Base-by-base conservation (phyloP, 2,797 vertebrate species). In the Acanthornis magna region DNA sequence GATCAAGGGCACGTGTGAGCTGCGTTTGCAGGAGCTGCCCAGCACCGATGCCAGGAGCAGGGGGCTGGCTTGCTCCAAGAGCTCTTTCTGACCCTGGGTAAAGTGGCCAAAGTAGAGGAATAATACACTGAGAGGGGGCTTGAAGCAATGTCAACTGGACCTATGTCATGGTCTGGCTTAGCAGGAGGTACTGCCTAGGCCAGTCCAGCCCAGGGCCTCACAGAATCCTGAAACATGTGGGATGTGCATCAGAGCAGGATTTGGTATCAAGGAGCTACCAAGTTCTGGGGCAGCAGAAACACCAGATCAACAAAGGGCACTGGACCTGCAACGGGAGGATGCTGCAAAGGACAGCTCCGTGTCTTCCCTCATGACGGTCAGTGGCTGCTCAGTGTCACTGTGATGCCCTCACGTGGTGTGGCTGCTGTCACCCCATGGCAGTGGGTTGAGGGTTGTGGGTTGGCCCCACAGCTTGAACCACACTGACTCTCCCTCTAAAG, bases 61-160 rank as follows among this genome's bases (percentile, higher is more conserved):
- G 71, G 71, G 25, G 40, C 43, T 70, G 80, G 27, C 20, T 3
- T 80, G 38, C 38, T 67, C 50, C 62, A 25, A 50, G 73, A 88
- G 34, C 45, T 68, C 36, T n/a, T 85, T 42, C 62, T 50, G 45
- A 34, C 19, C 34, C 48, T 30, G 45, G 18, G 11, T 32, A 4
- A 61, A 77, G 80, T 48, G 61, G 27, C 51, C 53, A 47, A 54
- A 89, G 34, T 0, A n/a, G 21, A 48, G 48, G 29, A 58, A 40
- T 1, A 7, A 7, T 13, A 22, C 2, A 4, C 0, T 48, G 54
- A 42, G 43, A 4, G 23, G 30, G 47, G 32, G 5, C 12, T 72
- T 78, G 54, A 53, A 73, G 23, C 34, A 15, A 12, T 1, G 0
- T 43, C 27, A 13, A 2, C 65, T 27, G 27, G 9, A 34, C 8